A percentile compares a stretch with the other conserved stretches of the same genome.
These are phyloP conservation scores for Scolopax bukidnonensis DNA, from an alignment of 2,797 vertebrate species.

Conservation along the genomic window DNA sequence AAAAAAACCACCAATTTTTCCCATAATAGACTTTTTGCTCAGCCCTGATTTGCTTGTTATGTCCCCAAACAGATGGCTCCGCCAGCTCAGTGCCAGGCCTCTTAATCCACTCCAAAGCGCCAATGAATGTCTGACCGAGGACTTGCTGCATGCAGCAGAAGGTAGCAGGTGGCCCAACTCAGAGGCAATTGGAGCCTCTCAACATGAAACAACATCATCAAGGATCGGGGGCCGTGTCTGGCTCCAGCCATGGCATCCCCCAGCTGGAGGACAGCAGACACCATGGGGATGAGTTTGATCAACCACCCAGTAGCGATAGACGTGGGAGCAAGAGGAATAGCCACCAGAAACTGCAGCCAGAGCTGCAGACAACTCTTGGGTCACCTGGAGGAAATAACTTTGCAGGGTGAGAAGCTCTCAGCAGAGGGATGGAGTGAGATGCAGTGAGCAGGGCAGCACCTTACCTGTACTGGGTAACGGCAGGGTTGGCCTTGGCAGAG, in stretches of 20 bases:
- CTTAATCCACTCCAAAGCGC: background rate
- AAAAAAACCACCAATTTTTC: background rate
- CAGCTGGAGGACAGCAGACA: rapidly evolving
- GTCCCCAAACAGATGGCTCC: slow-evolving; percentile 31
- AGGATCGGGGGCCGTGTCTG: background rate
- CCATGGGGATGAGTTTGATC: rapidly evolving
- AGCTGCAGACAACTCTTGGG: background rate
- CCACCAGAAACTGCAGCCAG: background rate
- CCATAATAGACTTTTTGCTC: background rate
- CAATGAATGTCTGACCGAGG: background rate
- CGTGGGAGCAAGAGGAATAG: rapidly evolving
- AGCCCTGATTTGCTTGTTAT: rapidly evolving
- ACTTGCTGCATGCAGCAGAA: background rate
- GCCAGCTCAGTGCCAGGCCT: slow-evolving; percentile 19
- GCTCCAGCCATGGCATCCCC: background rate
- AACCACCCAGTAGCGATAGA: background rate
- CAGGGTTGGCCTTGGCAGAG: slow-evolving; percentile 96
- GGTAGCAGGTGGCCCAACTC: rapidly evolving
- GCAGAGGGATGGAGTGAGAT: background rate
- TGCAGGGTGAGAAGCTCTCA: rapidly evolving
- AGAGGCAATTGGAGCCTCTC: background rate
- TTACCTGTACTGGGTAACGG: slow-evolving; percentile 95
- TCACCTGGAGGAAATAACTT: background rate
- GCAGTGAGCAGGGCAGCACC: background rate
- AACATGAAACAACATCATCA: background rate